Evolutionary conservation across 2,797 vertebrate genomes (phyloP).

Genomic region (Lepidocolaptes lacrymiger): DNA sequence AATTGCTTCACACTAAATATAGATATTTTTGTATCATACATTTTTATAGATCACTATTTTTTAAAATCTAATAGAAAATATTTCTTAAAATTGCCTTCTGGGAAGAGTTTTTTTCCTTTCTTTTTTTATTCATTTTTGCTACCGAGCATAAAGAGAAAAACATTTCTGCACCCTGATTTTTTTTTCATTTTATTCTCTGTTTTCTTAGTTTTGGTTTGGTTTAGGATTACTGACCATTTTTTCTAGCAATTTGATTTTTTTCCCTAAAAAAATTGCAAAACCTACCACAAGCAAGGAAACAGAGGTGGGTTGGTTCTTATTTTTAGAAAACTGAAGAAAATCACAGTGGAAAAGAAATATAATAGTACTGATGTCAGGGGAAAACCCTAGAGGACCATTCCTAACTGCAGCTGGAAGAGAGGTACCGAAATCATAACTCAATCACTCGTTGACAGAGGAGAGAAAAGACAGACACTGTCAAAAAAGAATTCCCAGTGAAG

Average conservation of each 20-base stretch:
- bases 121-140: neutral
- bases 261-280: neutral
- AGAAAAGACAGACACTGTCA: neutral
- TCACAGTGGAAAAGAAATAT: neutral
- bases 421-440: neutral
- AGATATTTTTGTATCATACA: neutral
- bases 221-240: neutral
- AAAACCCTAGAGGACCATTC: neutral
- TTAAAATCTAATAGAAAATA: neutral
- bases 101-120: neutral
- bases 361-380: neutral
- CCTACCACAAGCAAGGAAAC: neutral
- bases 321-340: neutral
- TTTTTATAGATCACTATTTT: neutral
- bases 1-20: neutral
- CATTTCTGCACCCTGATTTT: neutral
- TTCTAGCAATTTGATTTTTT: neutral
- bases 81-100: neutral
- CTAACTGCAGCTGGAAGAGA: neutral
- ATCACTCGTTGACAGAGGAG: neutral
- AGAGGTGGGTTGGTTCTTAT: neutral
- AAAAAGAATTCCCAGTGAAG: neutral
- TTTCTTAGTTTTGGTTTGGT: neutral
- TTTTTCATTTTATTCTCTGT: neutral
- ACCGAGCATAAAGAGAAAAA: neutral